A percentile compares a stretch with the other conserved stretches of the same genome.
These are phyloP conservation scores for Arctia plantaginis DNA, from an alignment of 2,888 invertebrate genomes.

Conservation along the genomic window DNA sequence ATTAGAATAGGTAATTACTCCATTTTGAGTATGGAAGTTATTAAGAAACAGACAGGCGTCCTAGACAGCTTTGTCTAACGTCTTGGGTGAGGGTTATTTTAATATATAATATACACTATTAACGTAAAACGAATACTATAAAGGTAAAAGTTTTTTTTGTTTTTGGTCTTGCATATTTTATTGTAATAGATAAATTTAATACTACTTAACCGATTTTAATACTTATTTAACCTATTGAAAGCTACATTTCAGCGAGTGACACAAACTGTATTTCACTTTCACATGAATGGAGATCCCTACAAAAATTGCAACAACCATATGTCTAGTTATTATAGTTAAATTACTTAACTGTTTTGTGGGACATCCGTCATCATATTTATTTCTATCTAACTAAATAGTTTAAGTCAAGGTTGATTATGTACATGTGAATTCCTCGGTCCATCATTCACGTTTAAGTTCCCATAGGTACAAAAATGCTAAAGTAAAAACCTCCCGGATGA, in stretches of 20 bases:
- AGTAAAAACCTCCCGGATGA: no score
- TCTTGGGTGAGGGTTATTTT: background rate
- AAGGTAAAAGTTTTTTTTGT: background rate
- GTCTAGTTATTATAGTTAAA: no score
- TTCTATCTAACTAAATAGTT: no score
- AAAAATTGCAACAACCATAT: no score
- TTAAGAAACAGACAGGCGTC: background rate
- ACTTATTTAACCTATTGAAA: background rate
- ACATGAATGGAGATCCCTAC: background rate
- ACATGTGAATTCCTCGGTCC: no score
- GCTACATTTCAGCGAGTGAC: background rate
- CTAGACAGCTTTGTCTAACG: constrained; percentile 5
- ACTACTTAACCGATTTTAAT: background rate
- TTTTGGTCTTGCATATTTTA: background rate
- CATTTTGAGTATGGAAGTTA: constrained; percentile 1
- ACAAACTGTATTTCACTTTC: background rate
- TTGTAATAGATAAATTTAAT: background rate
- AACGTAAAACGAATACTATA: no score
- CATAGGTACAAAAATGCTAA: no score
- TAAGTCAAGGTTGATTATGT: no score
- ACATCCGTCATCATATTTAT: no score
- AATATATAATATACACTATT: background rate
- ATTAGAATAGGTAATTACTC: constrained; percentile 14
- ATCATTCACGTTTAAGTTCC: no score
- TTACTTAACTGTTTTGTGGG: no score